phyloP scores from a whole-genome alignment of 2,888 invertebrate genomes.

The Resseliella maxima region DNA sequence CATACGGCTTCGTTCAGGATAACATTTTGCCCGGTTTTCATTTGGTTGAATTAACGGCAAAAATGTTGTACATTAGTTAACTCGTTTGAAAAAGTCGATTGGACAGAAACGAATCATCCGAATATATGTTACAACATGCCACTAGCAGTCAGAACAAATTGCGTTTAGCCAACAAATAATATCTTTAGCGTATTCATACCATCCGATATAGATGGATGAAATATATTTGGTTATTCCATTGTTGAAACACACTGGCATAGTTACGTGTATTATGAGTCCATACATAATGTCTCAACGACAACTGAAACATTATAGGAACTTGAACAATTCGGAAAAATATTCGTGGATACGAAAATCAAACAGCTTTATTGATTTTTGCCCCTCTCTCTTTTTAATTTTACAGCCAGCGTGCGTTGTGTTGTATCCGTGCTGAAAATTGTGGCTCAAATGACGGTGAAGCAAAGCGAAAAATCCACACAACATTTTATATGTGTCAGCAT shows the following conservation, averaged over 20 bases:
- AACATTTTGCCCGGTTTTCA: not conserved
- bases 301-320: constrained; percentile 31
- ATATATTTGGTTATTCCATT: not conserved
- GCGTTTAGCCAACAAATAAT: constrained; percentile 53
- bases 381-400: not conserved
- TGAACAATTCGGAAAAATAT: constrained; percentile 43
- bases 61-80: not conserved
- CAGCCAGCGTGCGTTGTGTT: not conserved
- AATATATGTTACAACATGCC: constrained; percentile 34
- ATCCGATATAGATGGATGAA: not conserved
- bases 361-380: constrained; percentile 37
- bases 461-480: not conserved
- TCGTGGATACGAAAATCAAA: constrained; percentile 51
- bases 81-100: constrained; percentile 11
- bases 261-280: not conserved
- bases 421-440: not conserved
- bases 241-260: constrained; percentile 42
- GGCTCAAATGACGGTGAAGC: not conserved
- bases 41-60: not conserved
- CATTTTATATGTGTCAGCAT: constrained; percentile 43
- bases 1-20: not conserved
- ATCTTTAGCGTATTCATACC: not conserved
- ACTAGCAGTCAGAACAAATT: constrained; percentile 21
- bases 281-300: not conserved
- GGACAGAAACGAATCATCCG: constrained; percentile 1